Base-by-base conservation (phyloP, 2,888 invertebrate genomes). In the Diarsia mendica region DNA sequence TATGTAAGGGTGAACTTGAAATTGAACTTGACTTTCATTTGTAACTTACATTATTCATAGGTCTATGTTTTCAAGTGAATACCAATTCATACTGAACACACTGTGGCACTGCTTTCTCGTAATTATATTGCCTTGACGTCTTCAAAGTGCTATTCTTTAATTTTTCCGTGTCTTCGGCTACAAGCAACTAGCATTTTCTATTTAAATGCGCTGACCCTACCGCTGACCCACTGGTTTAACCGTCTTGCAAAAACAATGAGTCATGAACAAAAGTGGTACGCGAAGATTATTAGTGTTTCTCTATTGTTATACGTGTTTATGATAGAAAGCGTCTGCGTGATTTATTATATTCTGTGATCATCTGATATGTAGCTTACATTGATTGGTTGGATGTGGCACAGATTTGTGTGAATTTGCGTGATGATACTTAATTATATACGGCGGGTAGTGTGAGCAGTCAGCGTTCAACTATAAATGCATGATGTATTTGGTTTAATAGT, bases 191-290 rank as follows among this genome's bases (percentile, higher is more conserved):
- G 33, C n/a, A 11, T n/a, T 48, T 69, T 39, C 44, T 8, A n/a
- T 63, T 63, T 0, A 63, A 44, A 63, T 23, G 13, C 44, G 48
- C 46, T 60, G 60, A 72, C 53, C 48, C 48, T 74, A 65, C 55
- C 23, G 28, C 60, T 87, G 80, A 77, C 84, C 83, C 53, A 85
- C 75, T 80, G 58, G 76, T 75, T 73, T 72, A 61, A 49, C 46
- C 49, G 61, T 61, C 73, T 77, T 73, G 67, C 67, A 73, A 33
- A 61, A 48, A 72, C 75, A 73, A 64, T 86, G 85, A 85, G 6
- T 80, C 85, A 80, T 67, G 39, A 23, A 63, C 63, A 51, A 75
- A 75, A 83, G 75, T 83, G 65, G 83, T 75, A 75, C 85, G 46
- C 63, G 66, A 51, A 58, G 61, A 63, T 61, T 75, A 67, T 83